A percentile compares a stretch with the other conserved stretches of the same genome.
These are phyloP conservation scores for Brachionus koreanus DNA, from an alignment of 1,140 invertebrate genomes.

Conservation along the genomic window DNA sequence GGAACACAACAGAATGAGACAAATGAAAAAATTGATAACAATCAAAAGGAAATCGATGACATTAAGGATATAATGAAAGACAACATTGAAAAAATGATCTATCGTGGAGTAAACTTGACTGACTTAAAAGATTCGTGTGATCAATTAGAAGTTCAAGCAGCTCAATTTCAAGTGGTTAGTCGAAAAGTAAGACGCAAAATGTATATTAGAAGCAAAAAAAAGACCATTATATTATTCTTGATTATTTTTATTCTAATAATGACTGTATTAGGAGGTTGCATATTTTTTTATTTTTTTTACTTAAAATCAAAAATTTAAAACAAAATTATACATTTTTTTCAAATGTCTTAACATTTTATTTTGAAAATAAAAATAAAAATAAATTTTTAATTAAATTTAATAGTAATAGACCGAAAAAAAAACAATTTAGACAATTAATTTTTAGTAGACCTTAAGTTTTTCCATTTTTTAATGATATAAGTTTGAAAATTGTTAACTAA, in stretches of 20 bases:
- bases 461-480: slow-evolving; percentile 37
- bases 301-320: not conserved
- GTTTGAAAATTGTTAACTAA: slow-evolving; percentile 22
- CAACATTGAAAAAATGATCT: slow-evolving; percentile 22
- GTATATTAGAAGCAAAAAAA: slow-evolving; percentile 4
- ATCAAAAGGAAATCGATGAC: not conserved
- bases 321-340: not conserved
- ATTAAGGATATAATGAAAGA: slow-evolving; percentile 29
- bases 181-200: not conserved
- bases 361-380: not conserved
- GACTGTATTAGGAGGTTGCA: not conserved
- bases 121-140: slow-evolving; percentile 13
- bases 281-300: not conserved
- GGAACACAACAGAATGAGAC: not conserved
- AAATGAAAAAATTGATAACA: not conserved
- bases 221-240: not conserved
- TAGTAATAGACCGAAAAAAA: not conserved
- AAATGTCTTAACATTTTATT: too few species aligned
- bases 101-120: slow-evolving; percentile 8
- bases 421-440: not conserved
- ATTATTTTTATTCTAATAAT: not conserved
- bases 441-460: not conserved
- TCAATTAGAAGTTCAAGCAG: not conserved
- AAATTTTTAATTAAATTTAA: not conserved
- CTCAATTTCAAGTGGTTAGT: not conserved